These are phyloP conservation scores for Astreopora myriophthalma DNA, from an alignment of 64 coral and sea anemone species.

Conservation along the genomic window DNA sequence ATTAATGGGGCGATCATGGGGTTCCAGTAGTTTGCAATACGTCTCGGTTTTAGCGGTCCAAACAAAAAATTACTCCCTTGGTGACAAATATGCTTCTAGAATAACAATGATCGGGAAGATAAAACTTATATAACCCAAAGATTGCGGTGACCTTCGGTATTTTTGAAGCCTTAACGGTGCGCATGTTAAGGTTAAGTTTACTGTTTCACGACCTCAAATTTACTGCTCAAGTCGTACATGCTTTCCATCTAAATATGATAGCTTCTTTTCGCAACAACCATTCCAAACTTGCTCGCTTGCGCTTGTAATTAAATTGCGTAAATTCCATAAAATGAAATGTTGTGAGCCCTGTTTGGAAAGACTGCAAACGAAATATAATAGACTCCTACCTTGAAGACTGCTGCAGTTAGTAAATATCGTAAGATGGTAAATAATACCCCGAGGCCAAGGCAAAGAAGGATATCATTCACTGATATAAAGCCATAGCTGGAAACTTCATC, in stretches of 20 bases:
- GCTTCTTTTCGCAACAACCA: background rate
- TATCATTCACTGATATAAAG: slow-evolving; percentile 56
- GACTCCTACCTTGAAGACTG: slow-evolving; percentile 72
- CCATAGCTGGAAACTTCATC: slow-evolving; percentile 59
- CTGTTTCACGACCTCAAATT: background rate
- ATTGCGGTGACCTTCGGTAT: background rate
- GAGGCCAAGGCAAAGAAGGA: slow-evolving; percentile 42
- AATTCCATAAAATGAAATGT: background rate
- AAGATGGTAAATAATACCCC: slow-evolving; percentile 73
- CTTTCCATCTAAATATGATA: no score
- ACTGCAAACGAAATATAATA: background rate
- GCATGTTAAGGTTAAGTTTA: no score
- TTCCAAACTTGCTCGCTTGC: background rate
- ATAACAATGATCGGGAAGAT: background rate
- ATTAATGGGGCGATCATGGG: background rate
- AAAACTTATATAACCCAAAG: no score
- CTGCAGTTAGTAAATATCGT: slow-evolving; percentile 50
- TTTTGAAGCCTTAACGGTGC: background rate
- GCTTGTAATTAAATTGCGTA: background rate
- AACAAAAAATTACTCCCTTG: background rate
- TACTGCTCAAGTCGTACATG: no score
- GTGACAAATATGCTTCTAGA: background rate
- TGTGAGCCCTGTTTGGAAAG: background rate
- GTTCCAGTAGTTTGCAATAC: background rate
- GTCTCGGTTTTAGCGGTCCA: background rate